Evolutionary conservation across 1,140 invertebrate species (phyloP), one percentile per base, ranked within the genome.

Genomic region (Drosophila busckii): DNA sequence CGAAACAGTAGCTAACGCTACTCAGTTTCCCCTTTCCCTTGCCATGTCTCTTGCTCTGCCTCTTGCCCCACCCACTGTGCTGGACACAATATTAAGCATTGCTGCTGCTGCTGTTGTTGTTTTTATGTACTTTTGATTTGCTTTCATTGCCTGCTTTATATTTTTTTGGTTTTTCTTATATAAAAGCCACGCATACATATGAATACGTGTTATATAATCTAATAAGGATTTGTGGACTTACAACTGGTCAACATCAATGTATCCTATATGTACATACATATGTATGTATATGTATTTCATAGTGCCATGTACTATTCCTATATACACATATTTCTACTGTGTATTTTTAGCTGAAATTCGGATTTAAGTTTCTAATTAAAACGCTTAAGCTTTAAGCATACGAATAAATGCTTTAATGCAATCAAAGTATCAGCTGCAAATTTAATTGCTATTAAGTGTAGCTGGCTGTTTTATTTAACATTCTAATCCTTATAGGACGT

Each of bases 1-100:
- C 63, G 52, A 70, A 35, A 35, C n/a, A 60, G 48, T 34, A 31
- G 52, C 52, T 20, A 23, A 26, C 32, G 40, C 28, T 22, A n/a
- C n/a, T n/a, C n/a, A n/a, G n/a, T n/a, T n/a, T n/a, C n/a, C n/a
- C n/a, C n/a, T n/a, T n/a, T n/a, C n/a, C n/a, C n/a, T n/a, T n/a
- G n/a, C n/a, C n/a, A n/a, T n/a, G n/a, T n/a, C 28, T 41, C 6
- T 15, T 45, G 23, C 34, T 23, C 10, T 40, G 16, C 10, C 26
- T 3, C 16, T 16, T 8, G 17, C 17, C 4, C 26, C 12, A 5
- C 20, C 22, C 7, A 3, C 10, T 15, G 2, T 41, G 13, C 38
- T 31, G n/a, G n/a, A n/a, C n/a, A n/a, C n/a, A n/a, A n/a, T n/a
- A n/a, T n/a, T n/a, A n/a, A n/a, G n/a, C n/a, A n/a, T n/a, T n/a